Evolutionary conservation across 2,113 vertebrate genomes (phyloP).

Genomic region (Indicator indicator): DNA sequence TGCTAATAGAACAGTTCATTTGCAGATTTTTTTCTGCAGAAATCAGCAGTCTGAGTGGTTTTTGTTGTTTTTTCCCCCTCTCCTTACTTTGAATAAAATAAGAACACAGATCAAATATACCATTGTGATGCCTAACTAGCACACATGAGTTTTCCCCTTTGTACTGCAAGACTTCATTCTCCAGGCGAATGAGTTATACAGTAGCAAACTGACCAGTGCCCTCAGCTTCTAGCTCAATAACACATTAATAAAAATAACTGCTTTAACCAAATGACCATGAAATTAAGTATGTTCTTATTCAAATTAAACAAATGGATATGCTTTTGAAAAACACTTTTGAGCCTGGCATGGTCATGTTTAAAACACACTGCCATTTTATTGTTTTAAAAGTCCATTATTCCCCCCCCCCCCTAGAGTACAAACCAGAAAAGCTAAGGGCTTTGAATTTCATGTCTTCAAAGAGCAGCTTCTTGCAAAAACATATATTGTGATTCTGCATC

Average conservation of each 20-base stretch:
- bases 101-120: slow-evolving; percentile 69
- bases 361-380: slow-evolving; percentile 57
- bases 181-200: slow-evolving; percentile 38
- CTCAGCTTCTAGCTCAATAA: slow-evolving; percentile 61
- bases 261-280: slow-evolving; percentile 78
- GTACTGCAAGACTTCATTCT: slow-evolving; percentile 21
- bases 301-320: slow-evolving; percentile 65
- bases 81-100: slow-evolving; percentile 73
- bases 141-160: slow-evolving; percentile 14
- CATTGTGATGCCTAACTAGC: slow-evolving; percentile 47
- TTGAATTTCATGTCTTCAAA: slow-evolving; percentile 60
- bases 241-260: slow-evolving; percentile 76
- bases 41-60: slow-evolving; percentile 78
- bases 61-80: not conserved
- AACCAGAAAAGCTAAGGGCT: slow-evolving; percentile 61
- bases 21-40: slow-evolving; percentile 80
- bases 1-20: slow-evolving; percentile 84
- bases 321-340: slow-evolving; percentile 70
- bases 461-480: slow-evolving; percentile 24
- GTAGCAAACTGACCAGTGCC: slow-evolving; percentile 62
- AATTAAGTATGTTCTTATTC: slow-evolving; percentile 74
- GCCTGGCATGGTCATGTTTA: slow-evolving; percentile 52
- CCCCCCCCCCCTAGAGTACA: slow-evolving; percentile 8
- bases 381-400: slow-evolving; percentile 25
- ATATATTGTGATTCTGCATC: not conserved